Conservation (phyloP, 2,797 vertebrate species). For the Rhadinocentrus ornatus region DNA sequence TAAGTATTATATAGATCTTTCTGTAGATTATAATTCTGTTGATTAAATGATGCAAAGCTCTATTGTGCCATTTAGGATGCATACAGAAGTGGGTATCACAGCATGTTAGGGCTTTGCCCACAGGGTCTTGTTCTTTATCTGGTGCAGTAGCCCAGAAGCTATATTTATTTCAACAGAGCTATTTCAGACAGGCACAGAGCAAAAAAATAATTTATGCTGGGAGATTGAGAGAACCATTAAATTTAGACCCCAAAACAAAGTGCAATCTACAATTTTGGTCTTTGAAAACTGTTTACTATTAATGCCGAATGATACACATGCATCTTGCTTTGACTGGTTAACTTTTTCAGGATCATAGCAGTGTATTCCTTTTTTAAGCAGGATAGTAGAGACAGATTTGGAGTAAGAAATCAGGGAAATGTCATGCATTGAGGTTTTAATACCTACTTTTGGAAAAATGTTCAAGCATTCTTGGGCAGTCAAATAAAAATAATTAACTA, state of each 20-base stretch:
- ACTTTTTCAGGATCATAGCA: neutral
- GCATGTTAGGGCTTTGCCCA: constrained; percentile 42
- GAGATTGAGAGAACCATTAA: constrained; percentile 42
- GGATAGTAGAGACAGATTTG: neutral
- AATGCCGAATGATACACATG: constrained; percentile 17
- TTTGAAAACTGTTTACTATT: constrained; percentile 46
- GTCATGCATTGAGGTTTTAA: neutral
- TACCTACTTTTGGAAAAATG: too few relatives aligned
- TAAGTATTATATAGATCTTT: constrained; percentile 9
- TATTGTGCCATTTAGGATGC: neutral
- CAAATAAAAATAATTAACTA: too few relatives aligned
- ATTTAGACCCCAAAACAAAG: constrained; percentile 40
- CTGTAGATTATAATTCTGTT: constrained; percentile 2
- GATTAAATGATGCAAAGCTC: constrained; percentile 20
- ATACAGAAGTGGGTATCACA: constrained; percentile 9
- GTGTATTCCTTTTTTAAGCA: neutral
- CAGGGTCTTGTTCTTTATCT: constrained; percentile 47
- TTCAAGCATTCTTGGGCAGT: too few relatives aligned
- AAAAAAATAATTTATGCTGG: constrained; percentile 51
- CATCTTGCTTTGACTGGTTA: neutral
- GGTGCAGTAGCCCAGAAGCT: constrained; percentile 46
- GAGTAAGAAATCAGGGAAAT: neutral
- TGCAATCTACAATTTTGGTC: constrained; percentile 44
- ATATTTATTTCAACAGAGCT: constrained; percentile 59
- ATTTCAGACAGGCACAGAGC: constrained; percentile 39